Evolutionary conservation across 2,797 vertebrate genomes (phyloP), one percentile per base, ranked within the genome.

Genomic region (Gobionotothen gibberifrons): DNA sequence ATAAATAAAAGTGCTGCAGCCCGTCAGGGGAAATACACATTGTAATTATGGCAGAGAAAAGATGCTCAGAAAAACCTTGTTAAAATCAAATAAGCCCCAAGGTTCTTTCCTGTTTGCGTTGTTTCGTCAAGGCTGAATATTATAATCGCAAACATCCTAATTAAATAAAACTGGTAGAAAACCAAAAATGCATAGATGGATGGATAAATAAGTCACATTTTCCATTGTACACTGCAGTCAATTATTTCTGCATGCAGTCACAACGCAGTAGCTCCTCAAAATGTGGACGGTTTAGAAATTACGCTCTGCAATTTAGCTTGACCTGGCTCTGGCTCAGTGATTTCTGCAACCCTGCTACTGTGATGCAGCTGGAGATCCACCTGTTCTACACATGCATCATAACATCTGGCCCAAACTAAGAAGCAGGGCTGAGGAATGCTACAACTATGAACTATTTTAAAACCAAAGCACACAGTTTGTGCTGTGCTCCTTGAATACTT

Each of bases 41-140:
- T 32, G 69, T 73, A 89, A 87, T 82, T 85, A 90, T 56, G 48
- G 53, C 57, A 44, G 68, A 73, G 70, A 73, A 78, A 87, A 76
- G 80, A 81, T 44, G 73, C 58, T 74, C 73, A 29, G 58, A 62
- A 81, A 36, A 87, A 84, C 68, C 71, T 66, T 63, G 68, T 86
- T 81, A 78, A 75, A 81, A 74, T 77, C 67, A 67, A 84, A 74
- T 73, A 75, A 83, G 74, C 82, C 63, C 44, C 44, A 48, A 67
- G 69, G 70, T 69, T 79, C 36, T 69, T 71, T 76, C 57, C 74
- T 78, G 61, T 81, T 91, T 80, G 75, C 56, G 36, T 64, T 61
- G 55, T 63, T 69, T 60, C 78, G 49, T 78, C 66, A 48, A 46
- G 60, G 67, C 32, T 69, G 54, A 57, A 76, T n/a, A 74, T 68